Conservation (phyloP, 1,140 invertebrate genomes). For the Drosophila auraria region DNA sequence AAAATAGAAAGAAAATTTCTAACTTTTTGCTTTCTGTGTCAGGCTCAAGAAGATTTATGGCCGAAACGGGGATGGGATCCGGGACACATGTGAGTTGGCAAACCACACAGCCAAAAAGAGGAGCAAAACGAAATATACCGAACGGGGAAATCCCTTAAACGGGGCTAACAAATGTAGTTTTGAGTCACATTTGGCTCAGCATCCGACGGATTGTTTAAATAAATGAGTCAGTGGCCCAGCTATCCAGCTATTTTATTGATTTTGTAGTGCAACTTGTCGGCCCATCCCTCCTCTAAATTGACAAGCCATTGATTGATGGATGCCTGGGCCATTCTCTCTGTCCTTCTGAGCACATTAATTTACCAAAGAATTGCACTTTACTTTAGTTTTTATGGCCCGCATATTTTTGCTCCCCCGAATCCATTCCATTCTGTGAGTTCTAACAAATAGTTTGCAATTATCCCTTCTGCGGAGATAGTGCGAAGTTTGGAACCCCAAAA, state of each 20-base stretch:
- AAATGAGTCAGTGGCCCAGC: conserved; percentile 24
- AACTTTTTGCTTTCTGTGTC: conserved; percentile 58
- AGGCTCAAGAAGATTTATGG: conserved; percentile 71
- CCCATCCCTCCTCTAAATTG: conserved; percentile 7
- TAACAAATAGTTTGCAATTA: conserved; percentile 55
- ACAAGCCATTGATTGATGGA: conserved; percentile 55
- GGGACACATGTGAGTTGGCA: conserved; percentile 51
- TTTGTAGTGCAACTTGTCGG: conserved; percentile 48
- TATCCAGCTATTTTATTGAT: conserved; percentile 50
- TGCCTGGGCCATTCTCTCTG: background rate
- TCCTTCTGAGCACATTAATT: conserved; percentile 33
- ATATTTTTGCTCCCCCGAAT: conserved; percentile 16
- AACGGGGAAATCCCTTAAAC: conserved; percentile 10
- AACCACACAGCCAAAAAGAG: conserved; percentile 25
- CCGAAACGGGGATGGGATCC: conserved; percentile 37
- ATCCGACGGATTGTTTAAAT: conserved; percentile 66
- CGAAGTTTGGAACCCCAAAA: background rate
- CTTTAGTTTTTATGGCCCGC: conserved; percentile 42
- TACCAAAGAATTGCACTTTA: conserved; percentile 50
- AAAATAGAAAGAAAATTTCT: conserved; percentile 54
- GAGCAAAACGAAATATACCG: background rate
- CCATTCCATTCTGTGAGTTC: conserved; percentile 2
- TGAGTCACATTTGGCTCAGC: conserved; percentile 53
- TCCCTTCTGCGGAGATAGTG: background rate
- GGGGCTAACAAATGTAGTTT: conserved; percentile 63